Evolutionary conservation across 2,888 invertebrate genomes (phyloP), one percentile per base, ranked within the genome.

Genomic region (Nasonia oneida): DNA sequence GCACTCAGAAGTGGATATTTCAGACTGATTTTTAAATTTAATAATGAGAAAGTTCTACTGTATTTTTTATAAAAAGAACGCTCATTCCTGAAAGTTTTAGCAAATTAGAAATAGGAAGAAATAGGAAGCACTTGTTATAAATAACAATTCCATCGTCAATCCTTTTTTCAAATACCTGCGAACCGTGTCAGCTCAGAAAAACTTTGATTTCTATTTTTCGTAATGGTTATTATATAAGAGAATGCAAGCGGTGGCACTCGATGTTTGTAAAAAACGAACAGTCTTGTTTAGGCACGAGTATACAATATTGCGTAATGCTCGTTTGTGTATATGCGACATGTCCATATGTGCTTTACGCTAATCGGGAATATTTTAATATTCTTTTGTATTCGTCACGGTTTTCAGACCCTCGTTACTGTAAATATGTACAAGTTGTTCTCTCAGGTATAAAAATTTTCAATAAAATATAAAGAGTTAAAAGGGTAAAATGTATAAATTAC

Each of bases 201-300:
- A 61, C 71, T 81, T 83, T 83, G 50, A 83, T 81, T 80, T 83
- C 15, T 71, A 33, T 42, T 71, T 80, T 14, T 86, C 39, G 71
- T 47, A 39, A 64, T 50, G 61, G 73, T 64, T 67, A 33, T 70
- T 57, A 33, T 78, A 57, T 77, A 71, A 23, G 57, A 82, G 42
- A 82, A 75, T 75, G 79, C 78, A 86, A 83, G 70, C 47, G 75
- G 47, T 74, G 70, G 75, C 79, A 82, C 83, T 79, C 74, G 23
- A 70, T 86, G 67, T 78, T 75, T 75, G 18, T 29, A n/a, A 86
- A 81, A 83, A 77, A 86, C 33, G 39, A 50, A 83, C 57, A 83
- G 80, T 83, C 83, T 81, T 83, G 23, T 79, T 73, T 77, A 86
- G 86, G 86, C 86, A 83, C 86, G 73, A 86, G 80, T 83, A 82